Evolutionary conservation across 2,797 vertebrate genomes (phyloP).

Genomic region (Mastacembelus armatus): DNA sequence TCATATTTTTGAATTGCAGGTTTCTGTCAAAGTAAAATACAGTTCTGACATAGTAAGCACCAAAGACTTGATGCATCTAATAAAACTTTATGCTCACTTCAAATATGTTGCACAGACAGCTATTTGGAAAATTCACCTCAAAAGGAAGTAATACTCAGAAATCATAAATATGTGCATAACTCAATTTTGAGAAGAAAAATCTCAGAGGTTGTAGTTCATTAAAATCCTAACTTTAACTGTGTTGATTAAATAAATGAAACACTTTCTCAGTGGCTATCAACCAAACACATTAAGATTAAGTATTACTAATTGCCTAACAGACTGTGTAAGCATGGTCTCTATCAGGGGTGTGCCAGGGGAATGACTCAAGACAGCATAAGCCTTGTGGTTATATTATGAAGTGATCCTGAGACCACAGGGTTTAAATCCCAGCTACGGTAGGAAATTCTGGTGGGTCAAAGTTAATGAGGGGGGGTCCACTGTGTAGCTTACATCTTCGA

Average conservation of each 20-base stretch:
- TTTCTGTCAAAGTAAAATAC: conserved; percentile 11
- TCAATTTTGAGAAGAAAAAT: neutral
- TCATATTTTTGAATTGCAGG: conserved; percentile 10
- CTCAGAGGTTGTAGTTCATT: conserved; percentile 6
- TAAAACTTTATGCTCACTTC: neutral
- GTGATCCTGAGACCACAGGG: conserved; percentile 35
- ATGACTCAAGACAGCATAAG: conserved; percentile 20
- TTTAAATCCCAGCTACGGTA: conserved; percentile 39
- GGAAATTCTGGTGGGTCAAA: conserved; percentile 41
- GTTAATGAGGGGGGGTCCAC: conserved; percentile 40
- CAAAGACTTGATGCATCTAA: neutral
- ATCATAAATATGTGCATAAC: conserved; percentile 5
- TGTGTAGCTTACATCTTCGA: conserved; percentile 31
- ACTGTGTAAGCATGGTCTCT: conserved; percentile 21
- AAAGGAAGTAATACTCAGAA: neutral
- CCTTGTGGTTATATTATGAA: conserved; percentile 34
- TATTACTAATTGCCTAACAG: conserved; percentile 33
- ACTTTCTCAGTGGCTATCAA: conserved; percentile 20
- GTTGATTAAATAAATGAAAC: conserved; percentile 21
- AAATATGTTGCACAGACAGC: neutral
- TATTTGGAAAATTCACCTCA: neutral
- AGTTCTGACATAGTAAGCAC: neutral
- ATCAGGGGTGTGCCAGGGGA: conserved; percentile 17
- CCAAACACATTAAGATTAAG: conserved; percentile 22
- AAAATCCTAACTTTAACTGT: conserved; percentile 11